Conservation (phyloP, 2,113 vertebrate species). For the Platysternon megacephalum region DNA sequence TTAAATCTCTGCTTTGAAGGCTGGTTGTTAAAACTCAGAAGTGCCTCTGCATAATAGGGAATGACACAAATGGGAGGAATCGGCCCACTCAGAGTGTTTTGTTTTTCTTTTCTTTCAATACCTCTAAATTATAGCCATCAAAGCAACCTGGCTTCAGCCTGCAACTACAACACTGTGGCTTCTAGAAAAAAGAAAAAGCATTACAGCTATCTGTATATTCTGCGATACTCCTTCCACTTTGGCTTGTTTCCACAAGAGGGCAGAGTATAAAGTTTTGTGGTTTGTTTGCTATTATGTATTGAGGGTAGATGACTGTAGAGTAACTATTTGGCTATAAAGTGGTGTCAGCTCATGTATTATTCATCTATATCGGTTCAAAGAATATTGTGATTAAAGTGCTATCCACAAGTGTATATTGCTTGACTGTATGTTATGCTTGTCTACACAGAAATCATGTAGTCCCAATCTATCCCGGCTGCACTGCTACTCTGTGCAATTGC, state of each 20-base stretch:
- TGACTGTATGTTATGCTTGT: neutral
- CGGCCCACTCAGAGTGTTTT: conserved; percentile 12
- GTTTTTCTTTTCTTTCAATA: conserved; percentile 30
- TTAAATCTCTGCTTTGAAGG: conserved; percentile 49
- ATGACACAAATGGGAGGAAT: conserved; percentile 43
- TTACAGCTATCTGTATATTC: neutral
- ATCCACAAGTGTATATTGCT: neutral
- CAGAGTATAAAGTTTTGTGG: neutral
- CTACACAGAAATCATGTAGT: neutral
- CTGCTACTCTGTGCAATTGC: neutral
- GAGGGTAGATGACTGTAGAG: neutral
- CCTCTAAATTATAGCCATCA: conserved; percentile 23
- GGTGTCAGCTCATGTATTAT: neutral
- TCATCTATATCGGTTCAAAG: neutral
- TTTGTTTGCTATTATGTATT: neutral
- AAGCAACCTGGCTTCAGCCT: conserved; percentile 25
- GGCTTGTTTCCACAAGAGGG: conserved; percentile 27
- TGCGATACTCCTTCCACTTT: neutral
- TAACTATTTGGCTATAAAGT: conserved; percentile 5
- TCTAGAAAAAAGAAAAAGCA: neutral
- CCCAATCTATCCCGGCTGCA: neutral
- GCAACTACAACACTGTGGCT: conserved; percentile 1
- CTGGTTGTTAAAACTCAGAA: conserved; percentile 53
- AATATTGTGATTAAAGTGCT: neutral
- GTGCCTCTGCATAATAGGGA: conserved; percentile 38